These are phyloP conservation scores for Archaeoteleia sp. DNA, from an alignment of 2,888 invertebrate genomes.

Conservation along the genomic window DNA sequence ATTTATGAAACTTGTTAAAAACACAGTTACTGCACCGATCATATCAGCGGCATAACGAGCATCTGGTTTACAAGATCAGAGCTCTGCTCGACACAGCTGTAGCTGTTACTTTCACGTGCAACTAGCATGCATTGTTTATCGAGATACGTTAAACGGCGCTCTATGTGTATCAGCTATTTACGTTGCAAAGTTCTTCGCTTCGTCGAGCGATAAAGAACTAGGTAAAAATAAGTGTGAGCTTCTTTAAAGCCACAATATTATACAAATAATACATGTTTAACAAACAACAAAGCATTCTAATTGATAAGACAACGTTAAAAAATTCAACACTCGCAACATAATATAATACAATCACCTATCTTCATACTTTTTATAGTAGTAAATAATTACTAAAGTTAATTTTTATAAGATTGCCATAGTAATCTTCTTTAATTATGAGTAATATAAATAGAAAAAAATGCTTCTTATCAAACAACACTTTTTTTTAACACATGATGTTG, in stretches of 20 bases:
- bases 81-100: conserved; percentile 18
- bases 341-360: no score
- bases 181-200: conserved; percentile 30
- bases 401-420: no score
- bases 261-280: conserved; percentile 1
- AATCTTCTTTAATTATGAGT: no score
- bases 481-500: no score
- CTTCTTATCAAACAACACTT: no score
- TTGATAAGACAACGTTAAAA: no score
- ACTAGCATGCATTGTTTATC: conserved; percentile 49
- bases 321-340: no score
- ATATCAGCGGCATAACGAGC: conserved; percentile 11
- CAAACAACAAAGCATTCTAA: no score
- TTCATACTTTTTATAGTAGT: no score
- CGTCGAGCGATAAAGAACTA: conserved; percentile 28
- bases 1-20: conserved; percentile 20
- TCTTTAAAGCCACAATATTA: conserved; percentile 11
- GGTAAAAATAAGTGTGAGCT: conserved; percentile 40
- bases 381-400: no score
- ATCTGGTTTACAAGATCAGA: conserved; percentile 42
- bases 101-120: conserved; percentile 51
- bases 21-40: conserved; percentile 9
- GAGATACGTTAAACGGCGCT: conserved; percentile 25
- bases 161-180: conserved; percentile 39
- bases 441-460: no score